These are phyloP conservation scores for Venustaconcha ellipsiformis DNA, from an alignment of 1,140 invertebrate genomes.

Conservation along the genomic window DNA sequence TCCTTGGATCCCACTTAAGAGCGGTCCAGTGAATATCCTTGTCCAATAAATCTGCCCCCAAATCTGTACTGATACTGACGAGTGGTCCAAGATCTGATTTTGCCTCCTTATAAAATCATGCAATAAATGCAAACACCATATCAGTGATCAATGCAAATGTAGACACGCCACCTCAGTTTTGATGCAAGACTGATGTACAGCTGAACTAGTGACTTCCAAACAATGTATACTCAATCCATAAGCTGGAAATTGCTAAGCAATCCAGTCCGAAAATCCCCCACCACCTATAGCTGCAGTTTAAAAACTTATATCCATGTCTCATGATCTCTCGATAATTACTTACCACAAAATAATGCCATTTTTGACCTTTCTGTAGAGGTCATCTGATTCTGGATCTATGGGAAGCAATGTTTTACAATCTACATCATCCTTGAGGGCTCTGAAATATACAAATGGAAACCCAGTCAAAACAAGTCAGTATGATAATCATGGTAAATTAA, in stretches of 20 bases:
- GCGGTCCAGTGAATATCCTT: too few relatives aligned
- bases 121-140: too few relatives aligned
- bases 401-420: slow-evolving; percentile 92
- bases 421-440: slow-evolving; percentile 87
- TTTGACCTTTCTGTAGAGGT: slow-evolving; percentile 92
- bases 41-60: too few relatives aligned
- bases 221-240: background rate
- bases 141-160: too few relatives aligned
- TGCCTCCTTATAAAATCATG: too few relatives aligned
- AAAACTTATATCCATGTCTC: background rate
- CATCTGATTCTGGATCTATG: slow-evolving; percentile 89
- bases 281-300: too few relatives aligned
- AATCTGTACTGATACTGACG: too few relatives aligned
- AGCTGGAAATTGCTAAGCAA: too few relatives aligned
- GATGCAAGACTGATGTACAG: background rate
- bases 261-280: too few relatives aligned
- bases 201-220: background rate
- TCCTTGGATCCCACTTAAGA: too few relatives aligned
- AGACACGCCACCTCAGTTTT: too few relatives aligned
- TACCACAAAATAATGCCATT: slow-evolving; percentile 98
- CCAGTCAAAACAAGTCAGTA: slow-evolving; percentile 15
- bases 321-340: slow-evolving; percentile 44
- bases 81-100: too few relatives aligned
- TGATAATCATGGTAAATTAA: background rate
- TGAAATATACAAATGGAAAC: slow-evolving; percentile 36